Evolutionary conservation across 2,888 invertebrate species (phyloP).

Genomic region (Nymphalis urticae): DNA sequence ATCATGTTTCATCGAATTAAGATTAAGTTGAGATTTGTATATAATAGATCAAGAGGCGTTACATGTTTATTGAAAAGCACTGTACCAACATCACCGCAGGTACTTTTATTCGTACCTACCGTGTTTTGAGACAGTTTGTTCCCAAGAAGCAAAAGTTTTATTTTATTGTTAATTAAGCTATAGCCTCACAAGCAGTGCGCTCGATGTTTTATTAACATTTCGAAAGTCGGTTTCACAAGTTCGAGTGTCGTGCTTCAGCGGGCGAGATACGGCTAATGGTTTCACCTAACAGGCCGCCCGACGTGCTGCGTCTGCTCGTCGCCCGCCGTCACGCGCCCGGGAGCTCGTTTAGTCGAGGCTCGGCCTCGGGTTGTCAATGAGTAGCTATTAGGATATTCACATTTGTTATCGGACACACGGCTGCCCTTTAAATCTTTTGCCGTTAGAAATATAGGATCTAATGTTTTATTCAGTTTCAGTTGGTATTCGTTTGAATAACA

Average conservation of each 20-base stretch:
- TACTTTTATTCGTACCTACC: not conserved
- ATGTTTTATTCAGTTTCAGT: slow-evolving; percentile 1
- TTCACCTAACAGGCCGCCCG: not conserved
- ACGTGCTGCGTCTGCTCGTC: not conserved
- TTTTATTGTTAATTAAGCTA: not conserved
- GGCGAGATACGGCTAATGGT: slow-evolving; percentile 11
- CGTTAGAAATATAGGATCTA: slow-evolving; percentile 13
- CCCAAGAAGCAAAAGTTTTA: not conserved
- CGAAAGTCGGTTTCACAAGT: slow-evolving; percentile 2
- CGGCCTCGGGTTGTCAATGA: not conserved
- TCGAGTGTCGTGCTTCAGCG: not conserved
- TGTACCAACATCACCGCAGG: no score
- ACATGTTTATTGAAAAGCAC: no score
- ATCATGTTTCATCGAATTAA: no score
- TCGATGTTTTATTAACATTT: not conserved
- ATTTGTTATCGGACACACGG: not conserved
- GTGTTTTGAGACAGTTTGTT: no score
- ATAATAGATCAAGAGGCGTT: no score
- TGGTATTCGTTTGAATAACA: not conserved
- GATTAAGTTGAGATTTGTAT: no score
- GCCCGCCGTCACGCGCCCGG: slow-evolving; percentile 10
- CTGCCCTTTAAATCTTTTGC: slow-evolving; percentile 3
- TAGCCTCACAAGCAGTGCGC: not conserved
- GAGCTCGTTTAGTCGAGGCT: slow-evolving; percentile 9
- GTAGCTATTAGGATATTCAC: slow-evolving; percentile 7